Percentiles rank a stretch among this genome's conserved stretches.
phyloP scores from a whole-genome alignment of 2,797 vertebrate species.

The Lophotriccus pileatus region DNA sequence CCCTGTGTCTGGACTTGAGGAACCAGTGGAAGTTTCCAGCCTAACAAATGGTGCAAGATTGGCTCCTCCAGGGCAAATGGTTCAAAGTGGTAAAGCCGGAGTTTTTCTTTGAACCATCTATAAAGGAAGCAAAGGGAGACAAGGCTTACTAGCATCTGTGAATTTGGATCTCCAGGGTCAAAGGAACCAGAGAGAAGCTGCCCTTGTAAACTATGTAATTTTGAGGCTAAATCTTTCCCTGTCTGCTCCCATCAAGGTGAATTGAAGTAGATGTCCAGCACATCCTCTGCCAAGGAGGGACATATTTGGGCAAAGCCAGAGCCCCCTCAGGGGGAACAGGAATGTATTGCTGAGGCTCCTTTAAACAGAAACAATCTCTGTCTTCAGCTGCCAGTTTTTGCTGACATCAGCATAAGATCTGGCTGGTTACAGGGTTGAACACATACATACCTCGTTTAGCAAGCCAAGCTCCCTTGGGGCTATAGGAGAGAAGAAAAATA shows the following conservation, averaged over 20 bases:
- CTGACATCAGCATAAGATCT: conserved; percentile 6
- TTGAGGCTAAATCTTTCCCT: background rate
- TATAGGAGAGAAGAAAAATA: background rate
- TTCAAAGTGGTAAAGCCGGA: background rate
- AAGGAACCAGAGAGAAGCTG: background rate
- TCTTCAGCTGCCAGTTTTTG: conserved; percentile 6
- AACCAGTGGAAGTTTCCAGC: background rate
- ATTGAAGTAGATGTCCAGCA: background rate
- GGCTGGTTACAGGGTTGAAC: background rate
- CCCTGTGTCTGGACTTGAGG: background rate
- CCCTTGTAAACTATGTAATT: background rate
- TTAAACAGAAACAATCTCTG: background rate
- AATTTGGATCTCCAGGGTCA: background rate
- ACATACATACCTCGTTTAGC: background rate
- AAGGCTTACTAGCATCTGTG: background rate
- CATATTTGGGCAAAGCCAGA: background rate
- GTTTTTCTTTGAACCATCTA: background rate
- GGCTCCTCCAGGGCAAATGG: background rate
- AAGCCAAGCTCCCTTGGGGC: background rate
- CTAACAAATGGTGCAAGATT: background rate
- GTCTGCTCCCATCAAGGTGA: background rate
- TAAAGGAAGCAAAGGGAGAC: background rate
- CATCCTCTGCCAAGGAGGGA: background rate
- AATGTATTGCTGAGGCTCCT: background rate
- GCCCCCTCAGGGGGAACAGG: background rate